These are phyloP conservation scores for Silurus lanzhouensis DNA, from an alignment of 2,797 vertebrate species.

Conservation along the genomic window DNA sequence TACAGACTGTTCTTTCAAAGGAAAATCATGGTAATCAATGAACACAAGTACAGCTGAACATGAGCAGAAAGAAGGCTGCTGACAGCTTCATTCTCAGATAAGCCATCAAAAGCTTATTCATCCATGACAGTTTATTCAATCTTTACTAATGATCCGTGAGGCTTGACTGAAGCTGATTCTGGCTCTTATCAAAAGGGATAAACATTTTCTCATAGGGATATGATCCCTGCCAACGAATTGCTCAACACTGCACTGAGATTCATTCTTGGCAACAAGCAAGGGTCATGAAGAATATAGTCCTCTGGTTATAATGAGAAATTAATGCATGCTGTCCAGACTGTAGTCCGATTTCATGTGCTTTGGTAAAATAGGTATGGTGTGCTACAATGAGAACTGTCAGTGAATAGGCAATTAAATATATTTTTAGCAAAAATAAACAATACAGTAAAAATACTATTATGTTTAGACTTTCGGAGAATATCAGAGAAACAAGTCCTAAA, in stretches of 20 bases:
- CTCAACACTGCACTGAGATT: background rate
- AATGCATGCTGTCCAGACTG: background rate
- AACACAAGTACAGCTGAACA: constrained; percentile 30
- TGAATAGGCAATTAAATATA: background rate
- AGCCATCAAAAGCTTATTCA: constrained; percentile 44
- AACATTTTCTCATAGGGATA: constrained; percentile 6
- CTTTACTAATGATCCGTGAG: constrained; percentile 31
- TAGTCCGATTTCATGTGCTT: background rate
- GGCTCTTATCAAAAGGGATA: background rate
- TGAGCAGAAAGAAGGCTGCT: constrained; percentile 17
- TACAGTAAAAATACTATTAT: background rate
- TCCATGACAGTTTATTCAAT: constrained; percentile 30
- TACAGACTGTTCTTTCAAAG: constrained; percentile 23
- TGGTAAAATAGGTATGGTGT: background rate
- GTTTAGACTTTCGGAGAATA: background rate
- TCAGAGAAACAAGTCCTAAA: background rate
- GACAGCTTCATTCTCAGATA: constrained; percentile 38
- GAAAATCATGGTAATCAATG: constrained; percentile 34
- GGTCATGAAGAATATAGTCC: background rate
- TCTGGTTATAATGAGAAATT: background rate
- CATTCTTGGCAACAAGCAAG: background rate
- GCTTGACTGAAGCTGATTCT: constrained; percentile 17
- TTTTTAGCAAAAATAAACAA: background rate
- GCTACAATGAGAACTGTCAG: background rate
- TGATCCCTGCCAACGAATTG: background rate